These are phyloP conservation scores for Albula goreensis DNA, from an alignment of 2,113 vertebrate genomes.

Conservation along the genomic window DNA sequence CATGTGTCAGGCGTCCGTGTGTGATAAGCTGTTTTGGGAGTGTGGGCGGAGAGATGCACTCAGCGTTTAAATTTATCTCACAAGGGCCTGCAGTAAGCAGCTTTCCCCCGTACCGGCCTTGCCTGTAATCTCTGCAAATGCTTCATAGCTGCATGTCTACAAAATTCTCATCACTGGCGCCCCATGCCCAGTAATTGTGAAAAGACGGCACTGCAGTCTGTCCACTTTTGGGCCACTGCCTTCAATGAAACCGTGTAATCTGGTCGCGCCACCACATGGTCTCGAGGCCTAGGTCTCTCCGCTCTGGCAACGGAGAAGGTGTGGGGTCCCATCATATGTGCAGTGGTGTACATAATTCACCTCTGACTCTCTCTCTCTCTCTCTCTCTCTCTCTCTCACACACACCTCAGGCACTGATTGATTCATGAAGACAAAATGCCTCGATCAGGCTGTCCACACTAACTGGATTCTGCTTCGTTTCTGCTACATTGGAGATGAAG, in stretches of 20 bases:
- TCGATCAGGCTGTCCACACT: background rate
- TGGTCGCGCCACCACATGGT: background rate
- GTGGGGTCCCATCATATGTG: background rate
- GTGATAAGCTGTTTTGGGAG: background rate
- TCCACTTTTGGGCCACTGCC: background rate
- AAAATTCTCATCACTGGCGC: background rate
- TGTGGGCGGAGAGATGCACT: conserved; percentile 8
- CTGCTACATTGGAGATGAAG: background rate
- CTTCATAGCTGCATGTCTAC: background rate
- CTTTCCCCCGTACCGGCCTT: conserved; percentile 34
- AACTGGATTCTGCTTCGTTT: background rate
- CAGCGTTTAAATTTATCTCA: conserved; percentile 32
- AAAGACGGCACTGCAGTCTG: too few species aligned
- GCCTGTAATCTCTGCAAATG: conserved; percentile 35
- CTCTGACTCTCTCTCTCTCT: background rate
- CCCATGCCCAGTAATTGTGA: background rate
- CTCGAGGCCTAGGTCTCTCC: background rate
- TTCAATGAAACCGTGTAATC: background rate
- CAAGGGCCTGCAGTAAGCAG: conserved; percentile 33
- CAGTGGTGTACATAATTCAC: background rate
- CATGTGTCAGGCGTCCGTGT: background rate
- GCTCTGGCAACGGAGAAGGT: background rate
- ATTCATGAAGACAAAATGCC: background rate
- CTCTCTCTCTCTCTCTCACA: background rate
- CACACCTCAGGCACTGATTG: background rate